Evolutionary conservation across 2,888 invertebrate species (phyloP).

Genomic region (Caenorhabditis sp.): DNA sequence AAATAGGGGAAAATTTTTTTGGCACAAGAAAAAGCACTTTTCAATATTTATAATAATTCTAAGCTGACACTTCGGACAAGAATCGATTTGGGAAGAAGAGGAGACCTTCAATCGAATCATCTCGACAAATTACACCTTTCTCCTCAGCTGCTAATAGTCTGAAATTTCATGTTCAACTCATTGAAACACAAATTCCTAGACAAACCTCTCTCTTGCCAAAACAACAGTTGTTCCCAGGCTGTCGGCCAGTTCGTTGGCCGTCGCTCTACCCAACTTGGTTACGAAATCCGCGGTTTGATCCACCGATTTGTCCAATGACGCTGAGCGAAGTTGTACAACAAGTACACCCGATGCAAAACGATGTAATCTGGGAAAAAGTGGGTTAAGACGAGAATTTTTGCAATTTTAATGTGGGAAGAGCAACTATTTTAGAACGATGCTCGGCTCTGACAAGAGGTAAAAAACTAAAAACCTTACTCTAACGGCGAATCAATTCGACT

Average conservation of each 20-base stretch:
- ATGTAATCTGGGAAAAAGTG: conserved; percentile 76
- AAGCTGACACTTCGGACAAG: conserved; percentile 13
- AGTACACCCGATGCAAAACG: conserved; percentile 93
- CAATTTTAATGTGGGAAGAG: too few relatives aligned
- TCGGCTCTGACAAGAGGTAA: too few relatives aligned
- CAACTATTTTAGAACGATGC: neutral
- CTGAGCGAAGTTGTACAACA: conserved; percentile 84
- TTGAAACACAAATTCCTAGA: neutral
- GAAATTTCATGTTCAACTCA: conserved; percentile 23
- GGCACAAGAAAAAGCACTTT: neutral
- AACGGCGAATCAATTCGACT: conserved; percentile 71
- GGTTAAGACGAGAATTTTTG: too few relatives aligned
- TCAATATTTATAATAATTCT: too few relatives aligned
- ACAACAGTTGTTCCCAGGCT: conserved; percentile 84
- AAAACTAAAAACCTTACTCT: conserved; percentile 63
- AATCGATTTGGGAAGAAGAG: conserved; percentile 92
- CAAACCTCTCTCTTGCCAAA: conserved; percentile 82
- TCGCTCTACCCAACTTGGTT: conserved; percentile 77
- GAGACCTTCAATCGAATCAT: conserved; percentile 92
- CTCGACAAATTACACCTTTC: conserved; percentile 86
- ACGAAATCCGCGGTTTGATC: conserved; percentile 71
- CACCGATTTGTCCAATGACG: conserved; percentile 73
- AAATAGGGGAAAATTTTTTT: neutral
- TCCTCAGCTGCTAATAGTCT: conserved; percentile 86
- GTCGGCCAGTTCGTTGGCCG: conserved; percentile 83